These are phyloP conservation scores for Sebastiscus tertius DNA, from an alignment of 2,797 vertebrate genomes.

Conservation along the genomic window DNA sequence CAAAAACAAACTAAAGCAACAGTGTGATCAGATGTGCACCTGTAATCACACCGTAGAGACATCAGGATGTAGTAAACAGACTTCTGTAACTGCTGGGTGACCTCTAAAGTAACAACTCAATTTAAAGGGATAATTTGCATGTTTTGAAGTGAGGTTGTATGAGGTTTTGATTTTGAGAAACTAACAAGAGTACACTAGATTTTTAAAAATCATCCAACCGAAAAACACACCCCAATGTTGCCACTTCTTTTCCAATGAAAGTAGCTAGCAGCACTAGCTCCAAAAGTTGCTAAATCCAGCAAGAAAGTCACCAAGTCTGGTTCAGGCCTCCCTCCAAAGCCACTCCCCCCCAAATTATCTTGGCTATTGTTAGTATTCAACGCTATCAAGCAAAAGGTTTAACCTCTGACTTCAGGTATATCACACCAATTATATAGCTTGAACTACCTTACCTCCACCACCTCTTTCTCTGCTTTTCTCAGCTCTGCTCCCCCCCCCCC, in stretches of 20 bases:
- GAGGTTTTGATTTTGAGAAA: neutral
- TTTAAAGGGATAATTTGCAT: neutral
- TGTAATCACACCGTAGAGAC: neutral
- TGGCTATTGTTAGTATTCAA: no score
- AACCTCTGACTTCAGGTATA: conserved; percentile 20
- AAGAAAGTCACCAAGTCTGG: no score
- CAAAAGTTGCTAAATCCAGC: no score
- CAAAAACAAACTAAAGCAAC: neutral
- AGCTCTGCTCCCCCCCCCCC: neutral
- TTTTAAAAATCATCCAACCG: no score
- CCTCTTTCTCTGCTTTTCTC: neutral
- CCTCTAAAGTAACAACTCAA: neutral
- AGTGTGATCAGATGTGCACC: neutral
- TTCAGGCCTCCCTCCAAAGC: no score
- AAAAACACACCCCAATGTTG: no score
- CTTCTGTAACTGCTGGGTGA: neutral
- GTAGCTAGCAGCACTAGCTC: no score
- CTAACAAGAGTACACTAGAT: no score
- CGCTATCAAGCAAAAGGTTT: neutral
- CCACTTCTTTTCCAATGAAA: no score
- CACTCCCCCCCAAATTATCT: no score
- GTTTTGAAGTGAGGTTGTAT: neutral
- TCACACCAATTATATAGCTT: conserved; percentile 33
- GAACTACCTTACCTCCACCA: neutral
- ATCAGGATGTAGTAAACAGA: neutral